A percentile compares a stretch with the other conserved stretches of the same genome.
Conservation (phyloP, 2,113 vertebrate species). For the Syngnathus scovelli region DNA sequence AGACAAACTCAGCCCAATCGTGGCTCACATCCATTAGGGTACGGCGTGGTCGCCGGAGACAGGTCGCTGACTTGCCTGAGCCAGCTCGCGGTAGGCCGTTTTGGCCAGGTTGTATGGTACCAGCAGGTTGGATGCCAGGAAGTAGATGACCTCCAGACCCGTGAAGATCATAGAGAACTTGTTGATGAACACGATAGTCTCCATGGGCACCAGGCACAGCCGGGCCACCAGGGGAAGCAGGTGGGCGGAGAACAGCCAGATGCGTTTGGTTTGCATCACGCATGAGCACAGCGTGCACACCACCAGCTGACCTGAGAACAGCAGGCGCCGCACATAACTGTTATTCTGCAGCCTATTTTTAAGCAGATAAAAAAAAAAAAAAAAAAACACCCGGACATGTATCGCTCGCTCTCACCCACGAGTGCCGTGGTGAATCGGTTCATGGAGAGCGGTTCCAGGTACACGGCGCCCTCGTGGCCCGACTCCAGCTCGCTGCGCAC, state of each 20-base stretch:
- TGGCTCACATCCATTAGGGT: no score
- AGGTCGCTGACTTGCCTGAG: conserved; percentile 75
- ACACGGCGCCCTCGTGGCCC: conserved; percentile 90
- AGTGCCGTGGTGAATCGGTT: conserved; percentile 95
- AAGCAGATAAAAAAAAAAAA: no score
- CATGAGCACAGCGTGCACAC: conserved; percentile 96
- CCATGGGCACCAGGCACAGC: conserved; percentile 91
- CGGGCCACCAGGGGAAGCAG: conserved; percentile 94
- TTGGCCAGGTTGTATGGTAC: conserved; percentile 96
- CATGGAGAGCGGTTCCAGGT: conserved; percentile 93
- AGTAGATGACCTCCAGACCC: conserved; percentile 95
- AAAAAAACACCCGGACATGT: no score
- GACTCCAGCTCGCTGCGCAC: conserved; percentile 93
- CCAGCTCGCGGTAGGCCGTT: conserved; percentile 93
- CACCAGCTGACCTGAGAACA: conserved; percentile 81
- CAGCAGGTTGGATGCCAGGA: conserved; percentile 91
- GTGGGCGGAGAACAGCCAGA: conserved; percentile 98
- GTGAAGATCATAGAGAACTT: conserved; percentile 99
- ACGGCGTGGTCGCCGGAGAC: no score
- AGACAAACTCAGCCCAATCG: no score
- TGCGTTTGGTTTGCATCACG: conserved; percentile 98
- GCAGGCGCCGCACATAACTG: background rate
- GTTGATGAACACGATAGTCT: conserved; percentile 96
- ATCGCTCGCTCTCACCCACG: conserved; percentile 75
- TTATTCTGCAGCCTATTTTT: no score